Conservation (phyloP, 2,888 invertebrate genomes). For the Mythimna pallens region DNA sequence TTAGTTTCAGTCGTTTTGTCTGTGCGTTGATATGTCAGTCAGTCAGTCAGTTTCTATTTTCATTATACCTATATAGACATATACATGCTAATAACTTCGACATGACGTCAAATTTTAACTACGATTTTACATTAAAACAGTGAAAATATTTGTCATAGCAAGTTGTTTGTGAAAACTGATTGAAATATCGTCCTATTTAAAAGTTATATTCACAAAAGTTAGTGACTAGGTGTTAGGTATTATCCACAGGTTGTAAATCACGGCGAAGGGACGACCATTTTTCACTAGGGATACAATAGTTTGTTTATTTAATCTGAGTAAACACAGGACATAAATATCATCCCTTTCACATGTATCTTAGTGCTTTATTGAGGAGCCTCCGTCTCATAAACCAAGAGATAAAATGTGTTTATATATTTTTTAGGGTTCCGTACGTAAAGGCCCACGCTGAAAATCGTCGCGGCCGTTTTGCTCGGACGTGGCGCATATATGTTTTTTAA, state of each 20-base stretch:
- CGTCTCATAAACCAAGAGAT: slow-evolving; percentile 41
- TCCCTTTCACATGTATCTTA: slow-evolving; percentile 57
- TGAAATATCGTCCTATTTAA: slow-evolving; percentile 40
- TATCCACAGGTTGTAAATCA: slow-evolving; percentile 57
- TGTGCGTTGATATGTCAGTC: too few relatives aligned
- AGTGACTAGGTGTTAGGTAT: slow-evolving; percentile 43
- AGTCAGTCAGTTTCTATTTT: too few relatives aligned
- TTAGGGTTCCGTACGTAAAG: slow-evolving; percentile 5
- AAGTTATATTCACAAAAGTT: slow-evolving; percentile 18
- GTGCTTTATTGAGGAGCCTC: slow-evolving; percentile 51
- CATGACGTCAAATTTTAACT: background rate
- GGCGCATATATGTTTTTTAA: too few relatives aligned
- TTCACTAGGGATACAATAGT: slow-evolving; percentile 62
- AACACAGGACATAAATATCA: slow-evolving; percentile 63
- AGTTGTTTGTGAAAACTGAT: slow-evolving; percentile 8
- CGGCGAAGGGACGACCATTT: slow-evolving; percentile 51
- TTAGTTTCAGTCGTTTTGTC: too few relatives aligned
- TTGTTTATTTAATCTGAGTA: slow-evolving; percentile 59
- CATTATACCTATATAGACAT: too few relatives aligned
- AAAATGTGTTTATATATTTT: slow-evolving; percentile 46
- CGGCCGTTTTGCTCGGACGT: too few relatives aligned
- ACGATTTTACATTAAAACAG: background rate
- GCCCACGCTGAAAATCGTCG: too few relatives aligned
- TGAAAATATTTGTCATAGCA: slow-evolving; percentile 11
- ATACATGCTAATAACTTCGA: too few relatives aligned